Percentiles rank a stretch among this genome's conserved stretches.
These are phyloP conservation scores for Cataglyphis albicans DNA, from an alignment of 2,888 invertebrate species.

Conservation along the genomic window DNA sequence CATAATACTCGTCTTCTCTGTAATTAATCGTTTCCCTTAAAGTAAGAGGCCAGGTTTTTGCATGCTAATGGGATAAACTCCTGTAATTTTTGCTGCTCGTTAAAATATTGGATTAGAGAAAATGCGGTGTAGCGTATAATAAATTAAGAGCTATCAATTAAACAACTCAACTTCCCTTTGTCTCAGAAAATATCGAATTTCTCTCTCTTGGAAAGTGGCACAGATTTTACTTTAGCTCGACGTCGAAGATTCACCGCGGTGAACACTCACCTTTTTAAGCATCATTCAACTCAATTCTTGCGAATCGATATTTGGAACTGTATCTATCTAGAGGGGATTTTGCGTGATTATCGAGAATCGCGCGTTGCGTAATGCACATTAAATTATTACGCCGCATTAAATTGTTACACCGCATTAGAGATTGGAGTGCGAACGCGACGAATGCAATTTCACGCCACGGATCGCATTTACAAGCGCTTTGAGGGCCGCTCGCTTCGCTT, in stretches of 20 bases:
- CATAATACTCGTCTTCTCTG: not conserved
- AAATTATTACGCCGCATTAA: conserved; percentile 54
- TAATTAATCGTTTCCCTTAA: not conserved
- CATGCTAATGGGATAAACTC: not conserved
- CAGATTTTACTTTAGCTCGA: not conserved
- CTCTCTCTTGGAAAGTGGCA: not conserved
- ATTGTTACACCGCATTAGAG: conserved; percentile 51
- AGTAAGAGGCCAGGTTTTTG: not conserved
- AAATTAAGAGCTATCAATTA: not conserved
- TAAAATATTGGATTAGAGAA: not conserved
- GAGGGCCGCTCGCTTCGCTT: conserved; percentile 28
- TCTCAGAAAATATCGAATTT: not conserved
- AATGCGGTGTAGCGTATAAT: not conserved
- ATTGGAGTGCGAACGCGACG: conserved; percentile 42
- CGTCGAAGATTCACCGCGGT: not conserved
- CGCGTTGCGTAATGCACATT: conserved; percentile 33
- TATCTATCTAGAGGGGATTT: conserved; percentile 35
- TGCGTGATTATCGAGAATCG: conserved; percentile 37
- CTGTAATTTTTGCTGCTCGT: conserved; percentile 22
- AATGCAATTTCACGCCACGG: conserved; percentile 44
- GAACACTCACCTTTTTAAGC: not conserved
- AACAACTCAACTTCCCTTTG: not conserved
- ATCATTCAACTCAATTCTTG: not conserved
- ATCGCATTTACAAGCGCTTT: conserved; percentile 43
- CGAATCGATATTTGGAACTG: conserved; percentile 23